phyloP scores from a whole-genome alignment of 2,888 invertebrate genomes.

The Arrhopalites spinosus region DNA sequence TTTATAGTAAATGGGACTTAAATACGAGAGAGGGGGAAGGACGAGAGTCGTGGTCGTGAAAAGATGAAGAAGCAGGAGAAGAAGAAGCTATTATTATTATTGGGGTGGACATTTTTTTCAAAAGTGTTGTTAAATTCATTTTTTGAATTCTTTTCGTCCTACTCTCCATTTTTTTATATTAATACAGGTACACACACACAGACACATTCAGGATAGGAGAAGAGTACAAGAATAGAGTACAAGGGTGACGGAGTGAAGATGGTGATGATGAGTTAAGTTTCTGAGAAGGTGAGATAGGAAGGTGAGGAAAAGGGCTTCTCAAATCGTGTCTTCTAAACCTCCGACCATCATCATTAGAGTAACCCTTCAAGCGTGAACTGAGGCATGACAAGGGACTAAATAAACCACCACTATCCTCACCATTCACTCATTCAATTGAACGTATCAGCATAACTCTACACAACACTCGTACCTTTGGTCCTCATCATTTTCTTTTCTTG shows the following conservation, averaged over 20 bases:
- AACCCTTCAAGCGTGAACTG: constrained; percentile 52
- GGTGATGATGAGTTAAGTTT: constrained; percentile 37
- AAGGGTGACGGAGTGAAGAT: constrained; percentile 27
- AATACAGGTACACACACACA: background rate
- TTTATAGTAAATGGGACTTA: too few relatives aligned
- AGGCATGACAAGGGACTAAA: constrained; percentile 45
- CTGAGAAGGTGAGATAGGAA: constrained; percentile 42
- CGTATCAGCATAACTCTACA: too few relatives aligned
- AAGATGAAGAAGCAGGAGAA: background rate
- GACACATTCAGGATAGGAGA: background rate
- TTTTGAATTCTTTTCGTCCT: constrained; percentile 40
- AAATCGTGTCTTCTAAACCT: constrained; percentile 37
- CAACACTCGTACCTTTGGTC: background rate
- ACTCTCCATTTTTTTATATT: constrained; percentile 16
- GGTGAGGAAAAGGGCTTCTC: constrained; percentile 51
- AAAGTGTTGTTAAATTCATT: constrained; percentile 37
- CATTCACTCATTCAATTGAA: background rate
- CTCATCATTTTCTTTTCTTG: too few relatives aligned
- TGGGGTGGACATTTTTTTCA: constrained; percentile 47
- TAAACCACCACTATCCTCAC: constrained; percentile 22
- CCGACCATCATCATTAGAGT: constrained; percentile 46
- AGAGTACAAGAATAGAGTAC: background rate
- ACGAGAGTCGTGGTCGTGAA: background rate
- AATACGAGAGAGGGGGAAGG: background rate
- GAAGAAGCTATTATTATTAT: constrained; percentile 36